Evolutionary conservation across 2,113 vertebrate species (phyloP), one percentile per base, ranked within the genome.

Genomic region (Origma solitaria): DNA sequence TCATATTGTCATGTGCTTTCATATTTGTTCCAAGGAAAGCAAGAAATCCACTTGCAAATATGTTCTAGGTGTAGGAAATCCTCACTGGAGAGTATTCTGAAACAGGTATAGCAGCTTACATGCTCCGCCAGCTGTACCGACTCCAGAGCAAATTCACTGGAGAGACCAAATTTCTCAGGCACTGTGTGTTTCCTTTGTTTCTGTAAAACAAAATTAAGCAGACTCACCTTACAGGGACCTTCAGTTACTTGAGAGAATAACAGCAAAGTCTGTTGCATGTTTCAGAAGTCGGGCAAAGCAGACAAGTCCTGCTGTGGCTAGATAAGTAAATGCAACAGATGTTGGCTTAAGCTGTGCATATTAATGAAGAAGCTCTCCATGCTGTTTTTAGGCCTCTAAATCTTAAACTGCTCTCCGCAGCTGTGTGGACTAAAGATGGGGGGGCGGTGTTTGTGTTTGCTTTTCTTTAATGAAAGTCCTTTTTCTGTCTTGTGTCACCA

Each of bases 391-490:
- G 75, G 70, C 79, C 81, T 94, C 75, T 94, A 54, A 91, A 73
- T 91, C 90, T 95, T 95, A 93, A 95, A 95, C 42, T 92, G 61
- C 47, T 86, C 30, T 82, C n/a, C 54, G 70, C 62, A 95, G 87
- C 86, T 89, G 40, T 42, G 66, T 77, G 84, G 54, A 58, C 57
- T 85, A 61, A 25, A 88, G 53, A 72, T 28, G 9, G 17, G 11
- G 38, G 3, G 2, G 15, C 2, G 28, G 14, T 61, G 62, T 54
- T 54, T 53, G 35, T 61, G 30, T 50, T 37, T 77, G 16, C 23
- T 89, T 83, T 86, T 77, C 37, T 86, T 69, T 71, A 38, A 56
- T 6, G 5, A n/a, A 77, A 86, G 60, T 83, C 13, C 2, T 82
- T 61, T 16, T 53, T 72, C 58, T 51, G 60, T 16, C 38, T 71